These are phyloP conservation scores for Chionoecetes opilio DNA, from an alignment of 1,140 invertebrate species.

Conservation along the genomic window DNA sequence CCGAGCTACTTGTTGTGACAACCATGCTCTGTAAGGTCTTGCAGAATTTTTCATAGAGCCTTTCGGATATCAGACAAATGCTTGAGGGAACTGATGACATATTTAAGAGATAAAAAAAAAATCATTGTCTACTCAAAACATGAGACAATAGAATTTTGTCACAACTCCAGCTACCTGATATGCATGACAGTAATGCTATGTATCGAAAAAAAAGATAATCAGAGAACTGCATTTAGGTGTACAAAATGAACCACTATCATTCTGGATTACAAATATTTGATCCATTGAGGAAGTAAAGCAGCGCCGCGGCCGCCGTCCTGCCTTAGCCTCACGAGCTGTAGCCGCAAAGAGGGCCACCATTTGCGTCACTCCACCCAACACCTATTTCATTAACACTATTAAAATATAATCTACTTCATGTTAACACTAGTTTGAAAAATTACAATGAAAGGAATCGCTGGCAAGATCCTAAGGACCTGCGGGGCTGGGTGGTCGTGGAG, in stretches of 20 bases:
- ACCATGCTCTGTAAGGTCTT: not conserved
- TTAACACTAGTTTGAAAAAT: not conserved
- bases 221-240: not conserved
- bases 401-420: conserved; percentile 2
- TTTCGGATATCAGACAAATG: not conserved
- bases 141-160: not conserved
- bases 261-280: conserved; percentile 6
- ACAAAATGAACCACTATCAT: conserved; percentile 1
- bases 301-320: not conserved
- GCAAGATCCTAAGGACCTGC: not conserved
- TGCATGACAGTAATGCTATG: not conserved
- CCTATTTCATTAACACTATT: not conserved
- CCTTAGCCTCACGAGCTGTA: not conserved
- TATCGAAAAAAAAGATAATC: not conserved
- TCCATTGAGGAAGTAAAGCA: not conserved
- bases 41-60: not conserved
- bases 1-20: not conserved
- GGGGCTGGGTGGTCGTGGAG: not conserved
- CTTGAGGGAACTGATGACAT: not conserved
- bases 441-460: not conserved
- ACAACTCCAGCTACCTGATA: not conserved
- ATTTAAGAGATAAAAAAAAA: not conserved
- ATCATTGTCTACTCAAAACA: not conserved
- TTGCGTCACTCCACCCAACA: not conserved
- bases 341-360: not conserved